A percentile compares a stretch with the other conserved stretches of the same genome.
Evolutionary conservation across 1,140 invertebrate genomes (phyloP).

Genomic region (Calliphora vicina): DNA sequence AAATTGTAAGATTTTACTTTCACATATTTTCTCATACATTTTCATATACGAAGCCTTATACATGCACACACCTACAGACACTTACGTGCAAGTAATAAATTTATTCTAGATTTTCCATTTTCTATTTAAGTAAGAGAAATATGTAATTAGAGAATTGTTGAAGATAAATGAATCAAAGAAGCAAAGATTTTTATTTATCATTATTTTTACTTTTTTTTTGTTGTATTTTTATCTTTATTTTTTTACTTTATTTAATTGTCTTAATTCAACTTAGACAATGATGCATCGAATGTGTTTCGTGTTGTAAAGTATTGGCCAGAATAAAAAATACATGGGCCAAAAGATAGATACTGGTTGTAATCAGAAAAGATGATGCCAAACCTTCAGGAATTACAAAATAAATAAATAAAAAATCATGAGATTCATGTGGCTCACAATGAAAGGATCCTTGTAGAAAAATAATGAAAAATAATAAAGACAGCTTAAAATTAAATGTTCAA

Average conservation of each 20-base stretch:
- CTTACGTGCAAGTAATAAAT: neutral
- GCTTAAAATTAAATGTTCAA: no score
- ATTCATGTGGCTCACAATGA: no score
- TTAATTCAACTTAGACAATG: neutral
- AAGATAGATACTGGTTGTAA: no score
- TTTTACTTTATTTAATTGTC: neutral
- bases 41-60: no score
- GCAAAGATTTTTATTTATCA: neutral
- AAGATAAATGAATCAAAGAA: neutral
- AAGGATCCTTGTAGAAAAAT: no score
- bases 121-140: neutral
- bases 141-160: neutral
- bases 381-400: no score
- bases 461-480: no score
- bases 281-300: neutral
- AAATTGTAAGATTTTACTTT: neutral
- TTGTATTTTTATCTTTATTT: neutral
- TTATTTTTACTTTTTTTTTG: neutral
- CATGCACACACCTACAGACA: neutral
- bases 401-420: no score
- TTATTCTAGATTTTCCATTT: neutral
- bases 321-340: no score
- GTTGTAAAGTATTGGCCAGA: neutral
- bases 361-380: no score
- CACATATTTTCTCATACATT: neutral